Conservation (phyloP, 2,888 invertebrate genomes). For the Sericinus montela region DNA sequence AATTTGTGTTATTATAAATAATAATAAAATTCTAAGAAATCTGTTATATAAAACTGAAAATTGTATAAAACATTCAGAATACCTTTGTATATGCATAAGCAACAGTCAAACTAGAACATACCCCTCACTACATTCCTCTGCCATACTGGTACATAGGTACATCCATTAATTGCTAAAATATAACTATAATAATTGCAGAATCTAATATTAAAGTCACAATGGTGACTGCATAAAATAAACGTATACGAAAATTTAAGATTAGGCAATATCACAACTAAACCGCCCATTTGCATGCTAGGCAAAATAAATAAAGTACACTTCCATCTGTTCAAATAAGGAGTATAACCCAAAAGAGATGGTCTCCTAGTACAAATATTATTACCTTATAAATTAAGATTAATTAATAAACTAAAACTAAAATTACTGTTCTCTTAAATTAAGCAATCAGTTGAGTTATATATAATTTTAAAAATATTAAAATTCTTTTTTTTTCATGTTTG, state of each 20-base stretch:
- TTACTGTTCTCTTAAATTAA: not conserved
- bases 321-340: constrained; percentile 7
- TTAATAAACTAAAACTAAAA: not conserved
- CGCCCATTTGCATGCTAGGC: constrained; percentile 46
- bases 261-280: constrained; percentile 78
- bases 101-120: constrained; percentile 30
- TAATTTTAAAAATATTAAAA: no score
- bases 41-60: constrained; percentile 33
- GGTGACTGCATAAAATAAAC: constrained; percentile 68
- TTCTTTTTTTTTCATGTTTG: no score
- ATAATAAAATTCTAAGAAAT: constrained; percentile 36
- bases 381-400: not conserved
- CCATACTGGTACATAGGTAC: constrained; percentile 43
- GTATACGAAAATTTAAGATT: constrained; percentile 74
- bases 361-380: not conserved
- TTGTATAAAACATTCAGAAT: constrained; percentile 46
- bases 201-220: constrained; percentile 68
- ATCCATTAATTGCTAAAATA: constrained; percentile 44
- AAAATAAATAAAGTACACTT: constrained; percentile 53
- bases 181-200: constrained; percentile 52
- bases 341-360: constrained; percentile 13
- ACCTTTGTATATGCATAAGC: constrained; percentile 29
- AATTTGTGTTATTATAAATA: constrained; percentile 55
- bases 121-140: constrained; percentile 31
- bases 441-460: no score